A percentile compares a stretch with the other conserved stretches of the same genome.
Evolutionary conservation across 1,140 invertebrate species (phyloP).

Genomic region (Cataglyphis hispanica): DNA sequence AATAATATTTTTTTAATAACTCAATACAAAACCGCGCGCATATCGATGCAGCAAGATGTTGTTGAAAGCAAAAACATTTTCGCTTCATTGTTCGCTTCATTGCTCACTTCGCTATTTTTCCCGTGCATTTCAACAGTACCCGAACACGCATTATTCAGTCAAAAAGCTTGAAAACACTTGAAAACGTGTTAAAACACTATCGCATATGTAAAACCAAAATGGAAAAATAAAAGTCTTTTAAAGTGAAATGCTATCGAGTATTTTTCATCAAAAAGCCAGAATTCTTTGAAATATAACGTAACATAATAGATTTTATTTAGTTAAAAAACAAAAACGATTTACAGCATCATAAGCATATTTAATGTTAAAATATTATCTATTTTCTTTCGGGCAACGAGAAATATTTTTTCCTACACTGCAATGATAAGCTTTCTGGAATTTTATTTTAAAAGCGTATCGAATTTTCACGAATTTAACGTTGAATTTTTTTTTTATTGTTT

Average conservation of each 20-base stretch:
- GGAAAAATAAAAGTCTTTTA: slow-evolving; percentile 40
- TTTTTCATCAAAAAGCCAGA: slow-evolving; percentile 28
- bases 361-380: neutral
- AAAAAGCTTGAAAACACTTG: slow-evolving; percentile 40
- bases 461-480: neutral
- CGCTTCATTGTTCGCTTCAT: slow-evolving; percentile 18
- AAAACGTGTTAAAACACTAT: slow-evolving; percentile 19
- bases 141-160: slow-evolving; percentile 21
- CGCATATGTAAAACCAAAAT: slow-evolving; percentile 1
- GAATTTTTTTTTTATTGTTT: neutral
- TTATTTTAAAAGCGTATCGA: slow-evolving; percentile 7
- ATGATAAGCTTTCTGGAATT: neutral
- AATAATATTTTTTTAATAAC: neutral
- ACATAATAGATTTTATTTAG: neutral
- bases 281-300: slow-evolving; percentile 32
- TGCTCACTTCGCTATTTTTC: neutral
- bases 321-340: neutral
- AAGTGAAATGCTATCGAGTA: neutral
- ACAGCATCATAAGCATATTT: neutral
- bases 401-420: neutral
- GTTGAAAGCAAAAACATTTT: slow-evolving; percentile 10
- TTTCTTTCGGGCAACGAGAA: neutral
- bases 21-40: neutral
- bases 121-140: neutral
- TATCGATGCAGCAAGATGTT: neutral